Evolutionary conservation across 2,113 vertebrate species (phyloP).

Genomic region (Sinocyclocheilus maitianheensis): DNA sequence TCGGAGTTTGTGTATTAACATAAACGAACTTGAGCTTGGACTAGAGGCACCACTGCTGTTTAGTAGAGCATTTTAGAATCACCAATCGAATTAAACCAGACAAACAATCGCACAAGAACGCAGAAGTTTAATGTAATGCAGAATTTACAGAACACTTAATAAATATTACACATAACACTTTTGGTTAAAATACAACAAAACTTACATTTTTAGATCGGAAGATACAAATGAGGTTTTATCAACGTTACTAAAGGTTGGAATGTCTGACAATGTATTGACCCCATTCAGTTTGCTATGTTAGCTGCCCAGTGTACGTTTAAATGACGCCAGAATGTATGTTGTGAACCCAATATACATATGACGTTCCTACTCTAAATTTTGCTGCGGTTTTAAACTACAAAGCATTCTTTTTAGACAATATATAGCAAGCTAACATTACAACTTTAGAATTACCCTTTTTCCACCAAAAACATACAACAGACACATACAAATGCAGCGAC

Average conservation of each 20-base stretch:
- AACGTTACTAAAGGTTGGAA: not conserved
- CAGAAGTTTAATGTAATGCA: conserved; percentile 5
- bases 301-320: not conserved
- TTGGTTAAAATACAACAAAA: not conserved
- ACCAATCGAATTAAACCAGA: not conserved
- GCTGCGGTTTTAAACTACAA: not conserved
- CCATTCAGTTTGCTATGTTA: not conserved
- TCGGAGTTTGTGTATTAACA: conserved; percentile 27
- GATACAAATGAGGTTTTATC: not conserved
- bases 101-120: not conserved
- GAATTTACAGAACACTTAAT: conserved; percentile 19
- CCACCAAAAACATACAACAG: not conserved
- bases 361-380: not conserved
- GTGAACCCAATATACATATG: not conserved
- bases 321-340: not conserved
- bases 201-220: not conserved
- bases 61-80: not conserved
- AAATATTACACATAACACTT: not conserved
- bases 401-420: not conserved
- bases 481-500: not conserved
- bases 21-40: conserved; percentile 68
- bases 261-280: not conserved
- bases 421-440: not conserved
- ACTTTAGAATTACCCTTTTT: not conserved
- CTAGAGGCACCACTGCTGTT: not conserved